A percentile compares a stretch with the other conserved stretches of the same genome.
phyloP scores from a whole-genome alignment of 1,140 invertebrate genomes.

The honey bee (Apis mellifera) region Amel_HAv3.1 CM009936.2:5042001-5042500 shows the following conservation, averaged over 20 bases:
- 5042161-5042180: background rate
- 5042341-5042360: no score
- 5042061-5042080: background rate
- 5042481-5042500: no score
- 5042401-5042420: no score
- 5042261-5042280: background rate
- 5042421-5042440: no score
- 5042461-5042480: no score
- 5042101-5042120: constrained; percentile 6
- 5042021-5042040: background rate
- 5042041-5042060: constrained; percentile 16
- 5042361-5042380: no score
- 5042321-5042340: background rate
- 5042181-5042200: background rate
- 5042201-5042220: background rate
- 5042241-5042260: background rate
- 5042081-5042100: constrained; percentile 13
- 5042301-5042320: background rate
- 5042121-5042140: background rate
- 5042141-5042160: background rate
- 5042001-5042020: background rate
- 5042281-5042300: background rate
- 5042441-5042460: no score
- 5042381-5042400: no score
- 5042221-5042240: background rate